Base-by-base conservation (phyloP, 2,888 invertebrate species). In the Tipula lateralis region DNA sequence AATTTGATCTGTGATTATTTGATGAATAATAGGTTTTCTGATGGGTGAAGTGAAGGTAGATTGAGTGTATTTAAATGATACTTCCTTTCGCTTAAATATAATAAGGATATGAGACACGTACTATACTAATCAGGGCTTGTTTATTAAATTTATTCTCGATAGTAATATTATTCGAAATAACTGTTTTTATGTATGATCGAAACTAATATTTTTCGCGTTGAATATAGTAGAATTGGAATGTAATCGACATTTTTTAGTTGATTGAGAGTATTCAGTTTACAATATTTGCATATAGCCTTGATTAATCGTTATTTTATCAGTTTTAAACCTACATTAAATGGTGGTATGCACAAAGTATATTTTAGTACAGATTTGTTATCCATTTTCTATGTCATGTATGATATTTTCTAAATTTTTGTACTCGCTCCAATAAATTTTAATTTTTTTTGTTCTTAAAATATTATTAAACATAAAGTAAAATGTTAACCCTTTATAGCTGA, bases 401-500 rank as follows among this genome's bases (percentile, higher is more conserved):
- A 66, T 66, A 66, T 66, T 66, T 66, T 66, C 24, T 24, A 66
- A 9, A 66, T 66, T 66, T 66, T 66, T 66, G 9, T 66, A 66
- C 2, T 66, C 66, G 66, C 66, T 66, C 66, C 66, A 66, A 66
- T 66, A 24, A 66, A 66, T 66, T 24, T 66, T 7, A 66, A 9
- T 9, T 66, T 50, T 3, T 9, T 66, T 19, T 66, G 24, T 66
- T 66, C 66, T 66, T 66, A 66, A 32, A 66, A 66, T 66, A 66
- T 66, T 66, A 9, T 66, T 24, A 66, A 66, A 66, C 66, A 66
- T 66, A 66, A 66, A 24, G 24, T 9, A 66, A 66, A 66, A 66
- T 66, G 66, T 24, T 66, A 66, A 66, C 66, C 66, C 66, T 66
- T 66, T 66, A 24, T 66, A 66, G 66, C 66, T 66, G 66, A 66